Evolutionary conservation across 1,140 invertebrate genomes (phyloP).

Genomic region (Stegodyphus mimosarum): DNA sequence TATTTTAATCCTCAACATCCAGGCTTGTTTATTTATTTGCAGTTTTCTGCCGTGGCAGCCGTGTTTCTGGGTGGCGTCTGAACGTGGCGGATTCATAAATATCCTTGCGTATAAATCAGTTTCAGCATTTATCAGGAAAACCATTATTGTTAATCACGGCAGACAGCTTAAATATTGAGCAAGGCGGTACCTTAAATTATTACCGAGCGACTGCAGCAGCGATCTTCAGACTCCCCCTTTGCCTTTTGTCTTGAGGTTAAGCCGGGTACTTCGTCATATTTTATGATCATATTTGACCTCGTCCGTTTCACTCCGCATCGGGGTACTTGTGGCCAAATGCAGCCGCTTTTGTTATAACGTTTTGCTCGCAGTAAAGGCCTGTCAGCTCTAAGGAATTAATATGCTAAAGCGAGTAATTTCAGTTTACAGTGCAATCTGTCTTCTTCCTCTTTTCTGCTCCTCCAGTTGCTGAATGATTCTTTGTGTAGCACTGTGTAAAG

Average conservation of each 20-base stretch:
- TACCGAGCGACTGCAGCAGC: not conserved
- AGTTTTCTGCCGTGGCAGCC: conserved; percentile 10
- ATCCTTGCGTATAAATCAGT: conserved; percentile 44
- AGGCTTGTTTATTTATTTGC: conserved; percentile 22
- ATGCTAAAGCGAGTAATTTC: too few relatives aligned
- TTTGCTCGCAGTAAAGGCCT: too few relatives aligned
- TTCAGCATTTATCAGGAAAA: conserved; percentile 42
- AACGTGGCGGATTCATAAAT: conserved; percentile 31
- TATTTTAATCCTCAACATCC: not conserved
- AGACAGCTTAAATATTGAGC: conserved; percentile 51
- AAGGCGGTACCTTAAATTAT: conserved; percentile 51
- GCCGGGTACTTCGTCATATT: too few relatives aligned
- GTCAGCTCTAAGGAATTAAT: too few relatives aligned
- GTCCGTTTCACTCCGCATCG: too few relatives aligned
- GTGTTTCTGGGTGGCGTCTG: conserved; percentile 24
- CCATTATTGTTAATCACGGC: conserved; percentile 54
- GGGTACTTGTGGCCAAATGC: too few relatives aligned
- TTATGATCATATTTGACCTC: too few relatives aligned
- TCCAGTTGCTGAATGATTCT: too few relatives aligned
- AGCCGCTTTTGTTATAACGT: too few relatives aligned
- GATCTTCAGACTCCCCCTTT: not conserved
- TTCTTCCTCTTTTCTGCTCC: too few relatives aligned
- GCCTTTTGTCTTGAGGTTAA: not conserved
- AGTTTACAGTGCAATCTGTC: too few relatives aligned
- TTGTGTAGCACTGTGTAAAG: too few relatives aligned